Percentiles rank a stretch among this genome's conserved stretches.
phyloP scores from a whole-genome alignment of 2,888 invertebrate genomes.

The Erebia ligea region DNA sequence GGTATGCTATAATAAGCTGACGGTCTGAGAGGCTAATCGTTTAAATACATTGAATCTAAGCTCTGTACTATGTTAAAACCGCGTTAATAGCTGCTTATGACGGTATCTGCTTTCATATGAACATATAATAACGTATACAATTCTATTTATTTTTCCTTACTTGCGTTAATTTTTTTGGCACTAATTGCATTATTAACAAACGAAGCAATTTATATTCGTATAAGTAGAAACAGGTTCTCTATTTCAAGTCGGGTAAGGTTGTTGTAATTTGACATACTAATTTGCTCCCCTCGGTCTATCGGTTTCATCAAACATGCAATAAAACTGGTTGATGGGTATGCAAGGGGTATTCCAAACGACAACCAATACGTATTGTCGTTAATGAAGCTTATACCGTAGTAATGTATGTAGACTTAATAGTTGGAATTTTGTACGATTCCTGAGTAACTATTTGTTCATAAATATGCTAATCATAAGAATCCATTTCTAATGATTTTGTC shows the following conservation, averaged over 20 bases:
- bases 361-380: not conserved
- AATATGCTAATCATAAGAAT: not conserved
- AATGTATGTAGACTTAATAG: no score
- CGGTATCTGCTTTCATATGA: slow-evolving; percentile 20
- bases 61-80: slow-evolving; percentile 11
- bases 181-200: slow-evolving; percentile 10
- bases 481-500: not conserved
- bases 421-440: no score
- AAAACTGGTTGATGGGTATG: slow-evolving; percentile 1
- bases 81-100: slow-evolving; percentile 19
- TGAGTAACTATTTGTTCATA: not conserved
- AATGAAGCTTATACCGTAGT: no score
- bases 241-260: not conserved
- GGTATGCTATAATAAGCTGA: slow-evolving; percentile 20
- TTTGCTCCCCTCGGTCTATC: not conserved
- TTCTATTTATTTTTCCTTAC: slow-evolving; percentile 8
- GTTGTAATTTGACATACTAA: not conserved
- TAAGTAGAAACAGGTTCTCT: slow-evolving; percentile 1
- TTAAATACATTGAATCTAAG: slow-evolving; percentile 5
- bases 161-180: slow-evolving; percentile 6
- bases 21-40: slow-evolving; percentile 10
- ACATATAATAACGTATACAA: slow-evolving; percentile 14
- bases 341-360: not conserved
- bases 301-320: slow-evolving; percentile 4
- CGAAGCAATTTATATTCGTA: slow-evolving; percentile 10